A percentile compares a stretch with the other conserved stretches of the same genome.
Evolutionary conservation across 2,888 invertebrate species (phyloP).

Genomic region (Pristionchus maxplancki): DNA sequence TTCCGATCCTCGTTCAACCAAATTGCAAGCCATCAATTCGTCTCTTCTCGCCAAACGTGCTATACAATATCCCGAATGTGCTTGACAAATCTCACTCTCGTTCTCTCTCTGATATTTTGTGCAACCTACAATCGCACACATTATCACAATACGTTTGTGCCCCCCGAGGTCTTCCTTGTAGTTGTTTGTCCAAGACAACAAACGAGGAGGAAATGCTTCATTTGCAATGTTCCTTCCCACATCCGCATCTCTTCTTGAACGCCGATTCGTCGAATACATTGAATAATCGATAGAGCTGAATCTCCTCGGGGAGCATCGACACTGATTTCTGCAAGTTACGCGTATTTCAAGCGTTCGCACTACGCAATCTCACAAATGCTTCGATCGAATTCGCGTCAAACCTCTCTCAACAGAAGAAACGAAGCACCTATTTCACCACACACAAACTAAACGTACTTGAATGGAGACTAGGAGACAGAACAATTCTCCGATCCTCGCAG

Average conservation of each 20-base stretch:
- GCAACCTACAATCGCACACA: background rate
- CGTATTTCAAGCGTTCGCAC: too few species aligned
- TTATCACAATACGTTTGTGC: background rate
- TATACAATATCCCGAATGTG: too few species aligned
- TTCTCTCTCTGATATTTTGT: background rate
- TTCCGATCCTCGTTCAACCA: too few species aligned
- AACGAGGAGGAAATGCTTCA: background rate
- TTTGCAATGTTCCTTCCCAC: background rate
- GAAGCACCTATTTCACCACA: too few species aligned
- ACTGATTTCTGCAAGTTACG: conserved; percentile 7
- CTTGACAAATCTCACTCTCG: background rate
- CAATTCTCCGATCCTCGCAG: background rate
- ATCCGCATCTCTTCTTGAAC: conserved; percentile 11
- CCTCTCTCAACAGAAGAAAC: too few species aligned
- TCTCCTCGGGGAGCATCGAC: background rate
- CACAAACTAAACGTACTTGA: background rate
- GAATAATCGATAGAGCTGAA: background rate
- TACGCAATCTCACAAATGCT: too few species aligned
- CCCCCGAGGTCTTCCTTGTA: background rate
- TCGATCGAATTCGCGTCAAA: too few species aligned
- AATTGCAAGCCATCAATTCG: too few species aligned
- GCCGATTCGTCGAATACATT: background rate
- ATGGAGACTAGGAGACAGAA: conserved; percentile 16
- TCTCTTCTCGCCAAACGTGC: too few species aligned
- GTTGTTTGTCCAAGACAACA: background rate